Evolutionary conservation across 2,888 invertebrate species (phyloP).

Genomic region (Lasioglossum oenotherae): DNA sequence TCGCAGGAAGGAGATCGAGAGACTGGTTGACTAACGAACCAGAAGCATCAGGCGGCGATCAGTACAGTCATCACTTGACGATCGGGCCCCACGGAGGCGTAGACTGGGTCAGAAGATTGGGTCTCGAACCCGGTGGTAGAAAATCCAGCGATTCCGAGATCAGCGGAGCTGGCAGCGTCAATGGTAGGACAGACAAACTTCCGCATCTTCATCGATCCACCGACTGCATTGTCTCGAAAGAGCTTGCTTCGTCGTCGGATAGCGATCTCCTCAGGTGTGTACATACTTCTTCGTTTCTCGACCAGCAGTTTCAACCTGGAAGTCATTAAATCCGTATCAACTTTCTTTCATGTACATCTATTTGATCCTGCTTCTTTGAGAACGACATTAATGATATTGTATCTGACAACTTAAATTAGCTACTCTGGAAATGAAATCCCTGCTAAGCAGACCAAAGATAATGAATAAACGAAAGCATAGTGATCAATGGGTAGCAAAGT

Average conservation of each 20-base stretch:
- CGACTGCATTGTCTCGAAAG: constrained; percentile 91
- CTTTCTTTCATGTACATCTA: background rate
- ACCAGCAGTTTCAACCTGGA: background rate
- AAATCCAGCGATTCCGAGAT: constrained; percentile 84
- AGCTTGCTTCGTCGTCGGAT: constrained; percentile 87
- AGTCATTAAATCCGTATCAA: background rate
- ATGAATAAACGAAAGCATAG: background rate
- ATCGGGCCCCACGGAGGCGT: constrained; percentile 88
- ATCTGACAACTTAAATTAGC: background rate
- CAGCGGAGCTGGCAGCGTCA: constrained; percentile 73
- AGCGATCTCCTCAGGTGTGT: constrained; percentile 86
- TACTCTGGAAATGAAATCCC: background rate
- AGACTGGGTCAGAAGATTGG: constrained; percentile 89
- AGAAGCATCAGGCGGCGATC: constrained; percentile 79
- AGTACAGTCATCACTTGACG: constrained; percentile 86
- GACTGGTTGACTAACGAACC: constrained; percentile 80
- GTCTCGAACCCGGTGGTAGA: constrained; percentile 82
- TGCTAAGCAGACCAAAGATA: background rate
- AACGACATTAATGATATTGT: background rate
- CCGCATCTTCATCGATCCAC: constrained; percentile 89
- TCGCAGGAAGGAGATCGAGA: constrained; percentile 79
- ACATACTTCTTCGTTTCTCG: background rate
- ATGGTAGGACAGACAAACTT: constrained; percentile 85
- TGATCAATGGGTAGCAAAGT: background rate
- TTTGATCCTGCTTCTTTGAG: background rate